Percentiles rank a stretch among this genome's conserved stretches.
These are phyloP conservation scores for Centropus unirufus DNA, from an alignment of 2,113 vertebrate genomes.

Conservation along the genomic window DNA sequence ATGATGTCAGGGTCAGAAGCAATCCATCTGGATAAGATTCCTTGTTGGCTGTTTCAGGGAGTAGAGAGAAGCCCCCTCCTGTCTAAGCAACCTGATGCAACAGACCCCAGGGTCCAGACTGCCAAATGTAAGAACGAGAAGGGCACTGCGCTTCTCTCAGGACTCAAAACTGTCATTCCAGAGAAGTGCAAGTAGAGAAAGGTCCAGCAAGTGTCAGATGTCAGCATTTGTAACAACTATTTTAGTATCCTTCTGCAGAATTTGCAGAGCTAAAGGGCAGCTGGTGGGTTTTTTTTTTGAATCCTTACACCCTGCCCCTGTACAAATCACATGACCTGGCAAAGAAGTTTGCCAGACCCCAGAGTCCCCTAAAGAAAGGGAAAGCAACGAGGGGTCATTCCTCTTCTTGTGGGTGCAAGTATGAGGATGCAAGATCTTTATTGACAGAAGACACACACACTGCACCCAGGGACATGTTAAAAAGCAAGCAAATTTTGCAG, in stretches of 20 bases:
- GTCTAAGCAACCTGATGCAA: background rate
- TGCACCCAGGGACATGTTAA: background rate
- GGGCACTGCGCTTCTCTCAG: background rate
- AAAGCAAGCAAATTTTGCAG: background rate
- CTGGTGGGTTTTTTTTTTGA: background rate
- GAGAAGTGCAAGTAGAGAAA: background rate
- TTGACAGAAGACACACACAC: background rate
- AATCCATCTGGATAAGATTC: background rate
- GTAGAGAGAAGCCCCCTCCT: background rate
- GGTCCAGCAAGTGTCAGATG: background rate
- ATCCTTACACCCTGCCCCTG: background rate
- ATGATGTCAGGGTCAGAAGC: background rate
- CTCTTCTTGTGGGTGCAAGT: background rate
- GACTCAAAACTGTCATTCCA: background rate
- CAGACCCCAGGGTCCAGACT: background rate
- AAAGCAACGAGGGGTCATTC: background rate
- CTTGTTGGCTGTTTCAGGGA: background rate
- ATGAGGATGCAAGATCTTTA: background rate
- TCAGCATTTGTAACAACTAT: background rate
- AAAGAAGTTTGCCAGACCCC: background rate
- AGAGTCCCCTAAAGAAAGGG: background rate
- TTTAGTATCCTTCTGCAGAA: background rate
- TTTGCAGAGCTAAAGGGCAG: background rate
- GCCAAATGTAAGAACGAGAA: background rate
- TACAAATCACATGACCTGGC: background rate